Conservation (phyloP, 1,140 invertebrate genomes). For the Brevipalpus yothersi region DNA sequence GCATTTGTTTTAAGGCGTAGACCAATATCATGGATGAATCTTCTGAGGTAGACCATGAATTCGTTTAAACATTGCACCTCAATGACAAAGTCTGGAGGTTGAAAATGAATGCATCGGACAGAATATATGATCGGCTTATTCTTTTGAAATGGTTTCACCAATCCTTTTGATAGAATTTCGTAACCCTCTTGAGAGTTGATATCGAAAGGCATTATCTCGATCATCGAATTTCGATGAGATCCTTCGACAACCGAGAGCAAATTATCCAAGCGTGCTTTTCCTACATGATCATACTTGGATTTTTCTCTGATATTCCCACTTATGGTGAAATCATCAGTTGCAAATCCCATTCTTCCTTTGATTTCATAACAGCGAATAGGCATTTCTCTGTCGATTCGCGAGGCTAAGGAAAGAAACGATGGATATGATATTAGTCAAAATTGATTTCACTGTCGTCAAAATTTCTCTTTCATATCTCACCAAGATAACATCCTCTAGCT, state of each 20-base stretch:
- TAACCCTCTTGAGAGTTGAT: constrained; percentile 62
- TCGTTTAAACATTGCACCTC: constrained; percentile 68
- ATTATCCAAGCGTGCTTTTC: constrained; percentile 33
- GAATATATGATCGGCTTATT: constrained; percentile 55
- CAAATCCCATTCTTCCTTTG: constrained; percentile 32
- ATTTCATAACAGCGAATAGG: constrained; percentile 18
- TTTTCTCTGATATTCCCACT: constrained; percentile 43
- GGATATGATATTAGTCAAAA: no score
- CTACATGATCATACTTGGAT: constrained; percentile 40
- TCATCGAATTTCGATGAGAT: constrained; percentile 54
- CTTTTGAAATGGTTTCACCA: constrained; percentile 36
- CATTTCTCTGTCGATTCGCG: constrained; percentile 45
- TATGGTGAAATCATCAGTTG: constrained; percentile 44
- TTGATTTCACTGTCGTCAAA: constrained; percentile 28
- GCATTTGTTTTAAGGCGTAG: constrained; percentile 48
- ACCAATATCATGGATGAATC: constrained; percentile 51
- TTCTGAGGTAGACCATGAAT: constrained; percentile 40
- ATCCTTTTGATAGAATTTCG: constrained; percentile 51
- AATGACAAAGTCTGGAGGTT: constrained; percentile 56
- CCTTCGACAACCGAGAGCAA: constrained; percentile 47
- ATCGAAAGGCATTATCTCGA: constrained; percentile 44
- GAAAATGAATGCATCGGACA: constrained; percentile 55
- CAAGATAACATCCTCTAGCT: neutral
- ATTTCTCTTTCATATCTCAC: neutral
- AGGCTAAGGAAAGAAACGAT: constrained; percentile 13